Conservation (phyloP, 2,113 vertebrate genomes). For the Boulengeromyrus knoepffleri region DNA sequence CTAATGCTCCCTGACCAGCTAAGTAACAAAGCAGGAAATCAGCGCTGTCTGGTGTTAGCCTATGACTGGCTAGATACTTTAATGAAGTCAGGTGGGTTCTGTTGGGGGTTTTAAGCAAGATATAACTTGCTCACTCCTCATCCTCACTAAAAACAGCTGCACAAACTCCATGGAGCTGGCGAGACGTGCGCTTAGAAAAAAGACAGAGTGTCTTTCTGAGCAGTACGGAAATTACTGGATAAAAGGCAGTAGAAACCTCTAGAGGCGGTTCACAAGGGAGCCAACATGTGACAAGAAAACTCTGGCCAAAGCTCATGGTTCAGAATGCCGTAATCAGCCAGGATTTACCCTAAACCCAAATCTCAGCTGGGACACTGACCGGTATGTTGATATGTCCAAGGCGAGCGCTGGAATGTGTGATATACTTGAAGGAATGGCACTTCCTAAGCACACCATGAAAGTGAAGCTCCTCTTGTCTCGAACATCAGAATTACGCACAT, state of each 20-base stretch:
- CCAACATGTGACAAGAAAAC: slow-evolving; percentile 21
- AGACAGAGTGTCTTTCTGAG: slow-evolving; percentile 36
- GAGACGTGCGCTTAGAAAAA: slow-evolving; percentile 23
- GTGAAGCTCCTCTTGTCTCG: background rate
- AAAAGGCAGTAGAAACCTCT: slow-evolving; percentile 27
- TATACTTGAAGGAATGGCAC: background rate
- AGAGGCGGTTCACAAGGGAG: slow-evolving; percentile 35
- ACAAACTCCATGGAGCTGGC: background rate
- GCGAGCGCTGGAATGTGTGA: background rate
- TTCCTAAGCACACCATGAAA: background rate
- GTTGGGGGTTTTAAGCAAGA: background rate
- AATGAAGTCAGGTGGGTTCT: background rate
- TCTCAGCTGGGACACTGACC: background rate
- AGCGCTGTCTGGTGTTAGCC: background rate
- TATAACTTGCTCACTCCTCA: background rate
- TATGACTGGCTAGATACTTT: background rate
- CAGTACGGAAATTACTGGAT: slow-evolving; percentile 32
- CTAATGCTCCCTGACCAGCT: too few relatives aligned
- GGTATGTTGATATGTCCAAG: background rate
- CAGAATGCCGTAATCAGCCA: background rate
- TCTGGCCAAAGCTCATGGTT: slow-evolving; percentile 1
- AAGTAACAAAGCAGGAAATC: background rate
- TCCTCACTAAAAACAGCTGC: background rate
- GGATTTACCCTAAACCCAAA: background rate
- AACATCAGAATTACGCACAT: background rate